These are phyloP conservation scores for Tympanuchus pallidicinctus DNA, from an alignment of 2,113 vertebrate species.

Conservation along the genomic window DNA sequence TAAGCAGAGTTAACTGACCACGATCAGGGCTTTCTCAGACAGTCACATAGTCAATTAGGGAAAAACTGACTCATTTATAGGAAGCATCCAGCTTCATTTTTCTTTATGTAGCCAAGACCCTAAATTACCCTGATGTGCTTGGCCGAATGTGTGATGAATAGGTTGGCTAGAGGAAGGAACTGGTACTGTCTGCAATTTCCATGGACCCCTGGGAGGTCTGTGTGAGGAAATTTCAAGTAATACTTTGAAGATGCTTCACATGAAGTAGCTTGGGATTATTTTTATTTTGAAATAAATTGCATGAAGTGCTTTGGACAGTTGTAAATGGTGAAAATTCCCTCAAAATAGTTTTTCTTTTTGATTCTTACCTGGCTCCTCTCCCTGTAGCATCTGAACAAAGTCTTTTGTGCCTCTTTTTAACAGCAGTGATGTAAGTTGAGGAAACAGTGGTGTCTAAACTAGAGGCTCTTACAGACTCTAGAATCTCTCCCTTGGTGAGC, in stretches of 20 bases:
- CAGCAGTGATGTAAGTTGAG: not conserved
- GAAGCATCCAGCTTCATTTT: slow-evolving; percentile 33
- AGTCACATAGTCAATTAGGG: not conserved
- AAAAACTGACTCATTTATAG: slow-evolving; percentile 37
- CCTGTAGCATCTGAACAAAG: not conserved
- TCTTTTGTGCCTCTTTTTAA: not conserved
- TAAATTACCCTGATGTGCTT: slow-evolving; percentile 48
- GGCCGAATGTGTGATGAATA: slow-evolving; percentile 36
- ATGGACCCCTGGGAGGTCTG: not conserved
- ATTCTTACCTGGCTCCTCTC: not conserved
- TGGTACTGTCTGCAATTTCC: slow-evolving; percentile 13
- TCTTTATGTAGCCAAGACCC: slow-evolving; percentile 22
- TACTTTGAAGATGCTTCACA: not conserved
- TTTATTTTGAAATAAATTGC: not conserved
- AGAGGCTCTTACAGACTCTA: not conserved
- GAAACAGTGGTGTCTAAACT: not conserved
- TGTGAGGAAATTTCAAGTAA: slow-evolving; percentile 2
- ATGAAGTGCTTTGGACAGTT: not conserved
- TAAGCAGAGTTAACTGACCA: slow-evolving; percentile 17
- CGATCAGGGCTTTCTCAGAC: not conserved
- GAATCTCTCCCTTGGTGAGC: not conserved
- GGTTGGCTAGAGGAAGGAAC: slow-evolving; percentile 6
- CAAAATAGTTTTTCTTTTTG: not conserved
- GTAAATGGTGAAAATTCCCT: not conserved
- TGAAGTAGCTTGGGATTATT: not conserved